These are phyloP conservation scores for Podargus strigoides DNA, from an alignment of 2,797 vertebrate genomes.

Conservation along the genomic window DNA sequence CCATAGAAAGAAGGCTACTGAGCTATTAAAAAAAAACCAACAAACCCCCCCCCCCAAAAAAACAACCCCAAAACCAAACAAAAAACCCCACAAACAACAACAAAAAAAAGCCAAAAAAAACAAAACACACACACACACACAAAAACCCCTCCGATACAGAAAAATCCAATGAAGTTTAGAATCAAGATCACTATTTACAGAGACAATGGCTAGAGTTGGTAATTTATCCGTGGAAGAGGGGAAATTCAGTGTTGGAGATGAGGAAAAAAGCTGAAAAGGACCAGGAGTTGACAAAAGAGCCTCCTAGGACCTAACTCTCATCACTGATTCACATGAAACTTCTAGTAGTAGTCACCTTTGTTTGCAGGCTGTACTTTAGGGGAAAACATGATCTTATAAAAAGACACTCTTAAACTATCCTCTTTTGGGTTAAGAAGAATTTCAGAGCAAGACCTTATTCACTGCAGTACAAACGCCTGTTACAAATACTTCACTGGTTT, in stretches of 20 bases:
- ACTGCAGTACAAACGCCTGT: background rate
- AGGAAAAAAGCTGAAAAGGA: background rate
- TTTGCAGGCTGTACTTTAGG: background rate
- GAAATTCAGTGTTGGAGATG: accelerated
- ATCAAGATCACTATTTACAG: background rate
- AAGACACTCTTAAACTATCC: background rate
- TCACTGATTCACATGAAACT: background rate
- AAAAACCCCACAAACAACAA: no score
- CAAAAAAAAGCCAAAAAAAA: no score
- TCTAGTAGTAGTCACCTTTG: background rate
- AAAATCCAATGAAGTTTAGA: background rate
- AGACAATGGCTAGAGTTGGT: background rate
- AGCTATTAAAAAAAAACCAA: background rate
- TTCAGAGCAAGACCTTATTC: background rate
- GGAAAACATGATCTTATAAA: background rate
- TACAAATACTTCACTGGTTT: background rate
- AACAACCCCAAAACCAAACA: no score
- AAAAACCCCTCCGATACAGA: no score
- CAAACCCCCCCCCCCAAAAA: no score
- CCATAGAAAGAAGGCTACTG: background rate
- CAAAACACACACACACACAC: no score
- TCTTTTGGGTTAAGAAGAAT: background rate
- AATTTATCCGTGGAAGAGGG: background rate
- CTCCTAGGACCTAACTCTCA: background rate
- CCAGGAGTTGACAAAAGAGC: background rate